Base-by-base conservation (phyloP, 2,113 vertebrate species). In the Phyllostomus discolor region DNA sequence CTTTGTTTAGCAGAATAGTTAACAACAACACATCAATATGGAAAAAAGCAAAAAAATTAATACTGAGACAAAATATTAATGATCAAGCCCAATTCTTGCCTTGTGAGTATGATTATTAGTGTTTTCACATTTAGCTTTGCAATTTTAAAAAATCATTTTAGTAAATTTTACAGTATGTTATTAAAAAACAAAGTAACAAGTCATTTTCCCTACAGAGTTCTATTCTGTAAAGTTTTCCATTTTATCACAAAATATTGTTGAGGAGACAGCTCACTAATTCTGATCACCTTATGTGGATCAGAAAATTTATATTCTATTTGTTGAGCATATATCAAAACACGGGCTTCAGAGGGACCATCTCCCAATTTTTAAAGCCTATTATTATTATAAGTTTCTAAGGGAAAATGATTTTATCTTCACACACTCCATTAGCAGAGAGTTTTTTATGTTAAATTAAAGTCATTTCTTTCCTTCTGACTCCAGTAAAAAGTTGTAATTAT, bases 91-190 rank as follows among this genome's bases (percentile, higher is more conserved):
- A 95, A 76, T 50, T 82, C 52, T 92, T 95, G 22, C 8, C 85
- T 95, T 88, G 64, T 38, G 88, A 91, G 88, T 80, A 26, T 79
- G 59, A 62, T 95, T 7, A 81, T 83, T 96, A 93, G 19, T 91
- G 31, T 70, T 88, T 96, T 94, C n/a, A 59, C 78, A 48, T 92
- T 97, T 96, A 94, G 93, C 62, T 33, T 90, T 84, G 4, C 6
- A 92, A 90, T 62, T 52, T 59, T 33, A 96, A 97, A 96, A 38
- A 16, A 80, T 15, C 2, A 70, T 59, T 38, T 81, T 57, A 94
- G 85, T 90, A 22, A 92, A 78, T 7, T 48, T 28, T 62, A 8
- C 17, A 97, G 17, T 79, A 96, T 97, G 50, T 2, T 50, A 48
- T 38, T 66, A 33, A 88, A 87, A 82, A 78, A 70, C 5, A 88